These are phyloP conservation scores for Lepeophtheirus nordmannii DNA, from an alignment of 2,888 invertebrate genomes.

Conservation along the genomic window DNA sequence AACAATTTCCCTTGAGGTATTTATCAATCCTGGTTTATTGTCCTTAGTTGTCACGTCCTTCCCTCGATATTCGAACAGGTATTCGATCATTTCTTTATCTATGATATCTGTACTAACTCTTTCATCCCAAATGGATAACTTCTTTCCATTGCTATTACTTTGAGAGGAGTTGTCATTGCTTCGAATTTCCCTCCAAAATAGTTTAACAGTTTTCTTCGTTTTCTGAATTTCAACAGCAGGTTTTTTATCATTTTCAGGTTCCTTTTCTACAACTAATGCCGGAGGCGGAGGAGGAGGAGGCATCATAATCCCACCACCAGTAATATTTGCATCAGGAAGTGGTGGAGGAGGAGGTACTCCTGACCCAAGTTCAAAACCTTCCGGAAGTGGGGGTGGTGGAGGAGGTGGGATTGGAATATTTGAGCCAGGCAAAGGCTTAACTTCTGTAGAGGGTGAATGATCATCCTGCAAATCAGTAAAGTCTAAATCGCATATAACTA, in stretches of 20 bases:
- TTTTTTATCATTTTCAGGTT: slow-evolving; percentile 31
- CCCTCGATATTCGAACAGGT: slow-evolving; percentile 87
- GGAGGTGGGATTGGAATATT: slow-evolving; percentile 52
- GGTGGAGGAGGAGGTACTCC: slow-evolving; percentile 37
- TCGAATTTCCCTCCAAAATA: slow-evolving; percentile 82
- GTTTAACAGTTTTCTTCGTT: slow-evolving; percentile 87
- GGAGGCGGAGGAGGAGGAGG: slow-evolving; percentile 37
- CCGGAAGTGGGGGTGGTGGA: slow-evolving; percentile 57
- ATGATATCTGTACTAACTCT: slow-evolving; percentile 56
- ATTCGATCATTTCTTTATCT: slow-evolving; percentile 82
- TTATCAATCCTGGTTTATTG: slow-evolving; percentile 68
- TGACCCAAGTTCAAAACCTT: slow-evolving; percentile 42
- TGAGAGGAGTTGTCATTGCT: slow-evolving; percentile 33
- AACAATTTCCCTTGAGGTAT: slow-evolving; percentile 67
- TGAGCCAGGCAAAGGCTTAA: slow-evolving; percentile 50
- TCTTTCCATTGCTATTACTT: slow-evolving; percentile 32
- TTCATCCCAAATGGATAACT: slow-evolving; percentile 66
- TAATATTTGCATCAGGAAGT: slow-evolving; percentile 21
- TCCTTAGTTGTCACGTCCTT: slow-evolving; percentile 90
- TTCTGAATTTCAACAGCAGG: slow-evolving; percentile 36
- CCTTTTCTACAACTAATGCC: slow-evolving; percentile 28
- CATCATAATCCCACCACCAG: slow-evolving; percentile 35
- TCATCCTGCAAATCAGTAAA: slow-evolving; percentile 80
- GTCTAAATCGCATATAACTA: slow-evolving; percentile 77
- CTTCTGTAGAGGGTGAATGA: slow-evolving; percentile 51